Conservation (phyloP, 2,113 vertebrate species). For the Sinocyclocheilus grahami region DNA sequence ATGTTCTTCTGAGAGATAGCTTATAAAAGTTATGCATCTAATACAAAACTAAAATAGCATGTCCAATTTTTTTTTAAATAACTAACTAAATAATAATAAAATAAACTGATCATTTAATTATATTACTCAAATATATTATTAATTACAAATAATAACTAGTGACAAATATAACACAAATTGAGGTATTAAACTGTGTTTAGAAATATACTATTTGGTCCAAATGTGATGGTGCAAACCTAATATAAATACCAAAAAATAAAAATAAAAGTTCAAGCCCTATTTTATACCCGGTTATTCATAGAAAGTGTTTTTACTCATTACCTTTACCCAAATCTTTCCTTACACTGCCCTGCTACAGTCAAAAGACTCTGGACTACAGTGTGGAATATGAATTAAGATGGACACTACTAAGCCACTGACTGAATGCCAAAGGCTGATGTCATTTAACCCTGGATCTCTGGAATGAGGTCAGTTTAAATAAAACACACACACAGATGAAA, state of each 20-base stretch:
- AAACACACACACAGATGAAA: slow-evolving; percentile 61
- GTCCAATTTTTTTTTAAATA: too few relatives aligned
- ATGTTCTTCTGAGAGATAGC: not conserved
- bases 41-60: not conserved
- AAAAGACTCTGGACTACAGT: not conserved
- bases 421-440: slow-evolving; percentile 61
- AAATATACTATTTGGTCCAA: not conserved
- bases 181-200: not conserved
- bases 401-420: slow-evolving; percentile 45
- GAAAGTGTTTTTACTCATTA: not conserved
- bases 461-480: slow-evolving; percentile 71
- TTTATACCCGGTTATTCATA: not conserved
- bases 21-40: not conserved
- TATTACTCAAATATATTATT: not conserved
- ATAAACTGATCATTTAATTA: not conserved
- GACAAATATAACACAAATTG: not conserved
- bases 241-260: not conserved
- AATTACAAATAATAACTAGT: not conserved
- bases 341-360: not conserved
- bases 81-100: not conserved
- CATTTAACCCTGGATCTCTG: slow-evolving; percentile 57
- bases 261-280: not conserved
- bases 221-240: not conserved
- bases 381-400: slow-evolving; percentile 51
- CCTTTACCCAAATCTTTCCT: not conserved